phyloP scores from a whole-genome alignment of 1,140 invertebrate species.

The Macrobrachium rosenbergii region DNA sequence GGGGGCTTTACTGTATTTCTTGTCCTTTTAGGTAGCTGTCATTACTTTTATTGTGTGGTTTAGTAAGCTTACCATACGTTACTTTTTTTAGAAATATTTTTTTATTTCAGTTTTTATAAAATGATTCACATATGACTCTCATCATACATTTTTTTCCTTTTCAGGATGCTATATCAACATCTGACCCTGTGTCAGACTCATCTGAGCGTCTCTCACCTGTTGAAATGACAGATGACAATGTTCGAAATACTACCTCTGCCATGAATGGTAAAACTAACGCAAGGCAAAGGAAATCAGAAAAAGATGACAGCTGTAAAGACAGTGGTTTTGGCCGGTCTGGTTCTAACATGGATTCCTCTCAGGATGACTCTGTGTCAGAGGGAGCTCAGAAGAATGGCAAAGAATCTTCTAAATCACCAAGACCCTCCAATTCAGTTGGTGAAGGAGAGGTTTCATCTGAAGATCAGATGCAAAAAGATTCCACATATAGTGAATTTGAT shows the following conservation, averaged over 20 bases:
- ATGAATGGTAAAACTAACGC: conserved; percentile 2
- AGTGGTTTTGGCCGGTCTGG: conserved; percentile 55
- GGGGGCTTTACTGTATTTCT: too few species aligned
- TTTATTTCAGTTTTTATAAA: not conserved
- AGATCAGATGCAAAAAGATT: too few species aligned
- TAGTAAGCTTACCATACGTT: too few species aligned
- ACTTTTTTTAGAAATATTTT: too few species aligned
- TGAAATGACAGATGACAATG: conserved; percentile 31
- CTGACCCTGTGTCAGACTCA: conserved; percentile 61
- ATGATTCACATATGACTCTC: not conserved
- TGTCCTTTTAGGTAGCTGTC: too few species aligned
- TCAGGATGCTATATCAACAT: conserved; percentile 62
- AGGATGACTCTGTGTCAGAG: conserved; percentile 50
- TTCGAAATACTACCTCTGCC: not conserved
- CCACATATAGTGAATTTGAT: too few species aligned
- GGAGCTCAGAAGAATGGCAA: conserved; percentile 1
- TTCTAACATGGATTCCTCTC: conserved; percentile 58
- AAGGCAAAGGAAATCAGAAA: conserved; percentile 15
- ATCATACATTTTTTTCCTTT: not conserved
- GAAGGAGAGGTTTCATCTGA: too few species aligned
- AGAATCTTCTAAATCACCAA: not conserved
- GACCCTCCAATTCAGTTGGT: not conserved
- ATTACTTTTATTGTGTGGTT: too few species aligned
- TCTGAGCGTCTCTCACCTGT: conserved; percentile 56
- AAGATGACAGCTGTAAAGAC: conserved; percentile 52